Percentiles rank a stretch among this genome's conserved stretches.
Conservation (phyloP, 2,797 vertebrate species). For the Trichosurus vulpecula region DNA sequence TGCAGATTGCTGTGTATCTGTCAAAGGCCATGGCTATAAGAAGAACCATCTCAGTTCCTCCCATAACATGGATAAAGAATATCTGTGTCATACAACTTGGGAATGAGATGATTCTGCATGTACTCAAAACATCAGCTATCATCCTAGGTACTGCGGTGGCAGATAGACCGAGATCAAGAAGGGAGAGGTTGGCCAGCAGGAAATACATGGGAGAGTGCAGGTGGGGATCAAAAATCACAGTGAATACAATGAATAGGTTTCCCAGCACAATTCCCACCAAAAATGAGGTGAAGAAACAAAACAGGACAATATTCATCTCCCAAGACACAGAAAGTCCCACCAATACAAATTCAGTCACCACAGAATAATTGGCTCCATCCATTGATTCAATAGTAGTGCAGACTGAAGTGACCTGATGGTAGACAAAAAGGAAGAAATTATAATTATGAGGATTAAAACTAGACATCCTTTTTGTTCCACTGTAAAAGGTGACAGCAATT, state of each 20-base stretch:
- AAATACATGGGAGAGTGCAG: constrained; percentile 76
- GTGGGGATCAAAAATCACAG: constrained; percentile 55
- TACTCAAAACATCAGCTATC: constrained; percentile 65
- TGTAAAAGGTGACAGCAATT: neutral
- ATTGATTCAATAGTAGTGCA: constrained; percentile 49
- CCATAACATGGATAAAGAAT: constrained; percentile 76
- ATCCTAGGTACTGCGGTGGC: constrained; percentile 72
- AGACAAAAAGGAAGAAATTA: constrained; percentile 25
- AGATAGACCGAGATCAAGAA: constrained; percentile 73
- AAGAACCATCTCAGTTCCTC: constrained; percentile 73
- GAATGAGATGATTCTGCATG: constrained; percentile 63
- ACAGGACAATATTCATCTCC: constrained; percentile 57
- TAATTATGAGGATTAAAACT: constrained; percentile 6
- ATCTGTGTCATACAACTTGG: constrained; percentile 72
- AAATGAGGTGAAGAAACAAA: constrained; percentile 63
- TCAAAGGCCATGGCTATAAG: constrained; percentile 74
- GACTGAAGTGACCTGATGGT: constrained; percentile 41
- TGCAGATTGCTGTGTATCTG: constrained; percentile 74
- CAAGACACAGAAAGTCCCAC: constrained; percentile 66
- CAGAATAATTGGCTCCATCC: constrained; percentile 65
- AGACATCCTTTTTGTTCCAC: neutral
- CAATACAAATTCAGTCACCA: constrained; percentile 70
- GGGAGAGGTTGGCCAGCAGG: constrained; percentile 70
- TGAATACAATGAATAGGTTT: constrained; percentile 69
- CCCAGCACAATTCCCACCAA: constrained; percentile 71